Base-by-base conservation (phyloP, 1,140 invertebrate genomes). In the Colletes gigas region DNA sequence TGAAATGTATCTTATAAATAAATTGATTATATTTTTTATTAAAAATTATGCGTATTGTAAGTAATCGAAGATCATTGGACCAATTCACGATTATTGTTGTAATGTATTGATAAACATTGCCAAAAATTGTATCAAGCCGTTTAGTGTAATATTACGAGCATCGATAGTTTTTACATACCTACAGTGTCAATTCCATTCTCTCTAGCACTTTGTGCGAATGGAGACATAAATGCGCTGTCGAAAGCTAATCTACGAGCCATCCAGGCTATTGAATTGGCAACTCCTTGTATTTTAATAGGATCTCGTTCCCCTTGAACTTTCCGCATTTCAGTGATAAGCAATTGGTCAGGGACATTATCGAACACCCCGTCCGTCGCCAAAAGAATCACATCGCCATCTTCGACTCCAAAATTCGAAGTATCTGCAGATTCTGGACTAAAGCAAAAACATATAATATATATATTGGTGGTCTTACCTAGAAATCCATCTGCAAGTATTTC, bases 291-390 rank as follows among this genome's bases (percentile, higher is more conserved):
- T 84, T 95, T 94, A 62, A 95, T 94, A 60, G 96, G 95, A 93
- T 97, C 96, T 47, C 94, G 94, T 88, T 96, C 96, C 8, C 96
- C 96, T 89, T 96, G 95, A 72, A 95, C 90, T 93, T 96, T 96
- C 54, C 94, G 92, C 91, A 98, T 95, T 93, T 98, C 97, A 17
- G 96, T 95, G 72, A 98, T 93, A 88, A 99, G 95, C 89, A 98
- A 94, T 79, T 96, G 95, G 88, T 99, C 98, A 78, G 98, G 98
- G 86, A 99, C 96, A 94, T 99, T 99, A 94, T 99, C 99, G 94
- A 99, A 99, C 30, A 99, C 97, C 63, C 99, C 99, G 94, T 99
- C 98, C 3, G 98, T 99, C 54, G 98, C 99, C 55, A 99, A 95
- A 47, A 99, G 94, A 88, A 99, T 98, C 54, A 99, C 96, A 93